Evolutionary conservation across 2,888 invertebrate species (phyloP), one percentile per base, ranked within the genome.

Genomic region (Bedellia somnulentella): DNA sequence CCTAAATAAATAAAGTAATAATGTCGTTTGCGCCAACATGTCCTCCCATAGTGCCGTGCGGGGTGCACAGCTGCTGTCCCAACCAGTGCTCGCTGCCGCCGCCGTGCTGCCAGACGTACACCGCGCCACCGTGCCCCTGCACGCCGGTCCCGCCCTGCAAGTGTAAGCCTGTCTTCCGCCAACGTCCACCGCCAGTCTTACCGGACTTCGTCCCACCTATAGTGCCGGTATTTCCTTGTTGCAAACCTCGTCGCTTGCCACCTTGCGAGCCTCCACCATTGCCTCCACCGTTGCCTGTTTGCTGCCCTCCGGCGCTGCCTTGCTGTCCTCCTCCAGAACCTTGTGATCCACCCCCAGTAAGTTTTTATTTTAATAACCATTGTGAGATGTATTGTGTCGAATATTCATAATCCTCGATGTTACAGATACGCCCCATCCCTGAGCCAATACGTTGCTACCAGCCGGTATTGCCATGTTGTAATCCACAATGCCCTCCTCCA

Each of bases 401-500:
- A n/a, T n/a, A n/a, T n/a, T n/a, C n/a, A n/a, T n/a, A n/a, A n/a
- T n/a, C n/a, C n/a, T n/a, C n/a, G n/a, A n/a, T n/a, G n/a, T 57
- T 51, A 8, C 54, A 73, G 71, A 41, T 66, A 1, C 44, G 46
- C 43, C 71, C 55, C 28, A 71, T 57, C 44, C 78, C 52, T 37
- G 75, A 60, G 41, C 79, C 53, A 10, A 64, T 47, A 11, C 57
- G 56, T 1, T 73, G 70, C 40, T 66, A 63, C 35, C 67, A 63
- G 35, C 73, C 75, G 18, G 63, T 70, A 3, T 38, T 73, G 15
- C 75, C 75, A 2, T 61, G 66, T 42, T 66, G 60, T 43, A 73
- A 73, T 34, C 76, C 79, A 1, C 70, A 77, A 36, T 77, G 77
- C 39, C 79, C 80, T 3, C 62, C 80, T 1, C 78, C 80, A 6